Evolutionary conservation across 2,113 vertebrate species (phyloP).

Genomic region (Gallinago jamesoni): DNA sequence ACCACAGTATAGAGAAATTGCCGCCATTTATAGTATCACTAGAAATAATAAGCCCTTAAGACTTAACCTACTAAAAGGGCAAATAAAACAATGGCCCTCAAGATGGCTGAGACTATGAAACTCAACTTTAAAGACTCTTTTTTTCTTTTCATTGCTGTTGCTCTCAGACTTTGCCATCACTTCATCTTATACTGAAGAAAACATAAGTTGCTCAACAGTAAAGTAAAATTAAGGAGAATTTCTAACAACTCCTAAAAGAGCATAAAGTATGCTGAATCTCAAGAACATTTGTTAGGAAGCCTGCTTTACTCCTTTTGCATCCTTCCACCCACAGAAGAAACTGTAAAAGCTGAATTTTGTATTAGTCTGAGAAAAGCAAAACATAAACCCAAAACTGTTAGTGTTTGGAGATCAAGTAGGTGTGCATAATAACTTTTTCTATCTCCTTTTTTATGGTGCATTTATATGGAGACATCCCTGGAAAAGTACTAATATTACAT

Average conservation of each 20-base stretch:
- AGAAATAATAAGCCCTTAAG: background rate
- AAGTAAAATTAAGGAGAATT: conserved; percentile 6
- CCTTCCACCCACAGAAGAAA: conserved; percentile 8
- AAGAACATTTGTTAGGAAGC: background rate
- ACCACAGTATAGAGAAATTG: background rate
- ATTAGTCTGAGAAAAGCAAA: conserved; percentile 9
- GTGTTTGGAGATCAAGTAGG: background rate
- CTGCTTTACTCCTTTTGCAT: background rate
- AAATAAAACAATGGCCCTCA: background rate
- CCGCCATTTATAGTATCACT: background rate
- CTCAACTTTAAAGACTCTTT: background rate
- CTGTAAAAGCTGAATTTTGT: conserved; percentile 20
- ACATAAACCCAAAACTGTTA: background rate
- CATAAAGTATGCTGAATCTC: background rate
- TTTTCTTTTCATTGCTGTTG: background rate
- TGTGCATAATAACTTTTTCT: background rate
- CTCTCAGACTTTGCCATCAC: background rate
- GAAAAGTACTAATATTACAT: background rate
- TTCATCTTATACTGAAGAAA: conserved; percentile 4
- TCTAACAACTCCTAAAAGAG: background rate
- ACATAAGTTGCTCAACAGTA: background rate
- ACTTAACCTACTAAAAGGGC: background rate
- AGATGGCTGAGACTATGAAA: background rate
- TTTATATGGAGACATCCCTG: background rate
- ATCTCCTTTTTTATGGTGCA: background rate